A percentile compares a stretch with the other conserved stretches of the same genome.
Conservation (phyloP, 1,140 invertebrate genomes). For the Temnothorax longispinosus region DNA sequence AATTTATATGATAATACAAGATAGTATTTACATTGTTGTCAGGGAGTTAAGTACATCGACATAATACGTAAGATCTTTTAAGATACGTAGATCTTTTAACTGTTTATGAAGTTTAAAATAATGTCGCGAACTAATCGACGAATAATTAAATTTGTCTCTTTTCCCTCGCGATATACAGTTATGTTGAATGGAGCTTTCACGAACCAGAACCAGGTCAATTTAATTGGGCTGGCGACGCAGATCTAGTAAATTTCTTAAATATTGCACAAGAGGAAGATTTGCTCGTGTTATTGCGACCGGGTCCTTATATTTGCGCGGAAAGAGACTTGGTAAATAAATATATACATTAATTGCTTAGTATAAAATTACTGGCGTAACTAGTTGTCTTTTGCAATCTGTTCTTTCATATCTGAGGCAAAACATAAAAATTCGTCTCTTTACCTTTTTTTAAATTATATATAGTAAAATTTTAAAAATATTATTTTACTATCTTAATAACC, state of each 20-base stretch:
- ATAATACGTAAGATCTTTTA: neutral
- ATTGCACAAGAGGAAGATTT: constrained; percentile 93
- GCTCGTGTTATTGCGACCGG: constrained; percentile 94
- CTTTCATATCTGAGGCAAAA: neutral
- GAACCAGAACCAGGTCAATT: constrained; percentile 91
- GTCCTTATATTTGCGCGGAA: constrained; percentile 97
- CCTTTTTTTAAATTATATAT: neutral
- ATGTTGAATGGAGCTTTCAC: constrained; percentile 97
- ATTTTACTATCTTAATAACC: neutral
- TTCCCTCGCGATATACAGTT: constrained; percentile 85
- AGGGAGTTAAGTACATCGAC: neutral
- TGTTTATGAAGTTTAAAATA: neutral
- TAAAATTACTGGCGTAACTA: neutral
- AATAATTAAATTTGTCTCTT: neutral
- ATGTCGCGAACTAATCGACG: neutral
- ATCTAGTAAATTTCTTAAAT: constrained; percentile 92
- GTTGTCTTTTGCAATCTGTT: neutral
- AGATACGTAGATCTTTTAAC: neutral
- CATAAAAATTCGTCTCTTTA: neutral
- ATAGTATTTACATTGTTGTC: neutral
- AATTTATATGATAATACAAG: neutral
- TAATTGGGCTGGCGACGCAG: constrained; percentile 92
- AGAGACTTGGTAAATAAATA: constrained; percentile 89
- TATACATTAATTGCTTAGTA: neutral
- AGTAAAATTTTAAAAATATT: neutral